Evolutionary conservation across 2,113 vertebrate species (phyloP), one percentile per base, ranked within the genome.

Genomic region (Mesocricetus auratus): DNA sequence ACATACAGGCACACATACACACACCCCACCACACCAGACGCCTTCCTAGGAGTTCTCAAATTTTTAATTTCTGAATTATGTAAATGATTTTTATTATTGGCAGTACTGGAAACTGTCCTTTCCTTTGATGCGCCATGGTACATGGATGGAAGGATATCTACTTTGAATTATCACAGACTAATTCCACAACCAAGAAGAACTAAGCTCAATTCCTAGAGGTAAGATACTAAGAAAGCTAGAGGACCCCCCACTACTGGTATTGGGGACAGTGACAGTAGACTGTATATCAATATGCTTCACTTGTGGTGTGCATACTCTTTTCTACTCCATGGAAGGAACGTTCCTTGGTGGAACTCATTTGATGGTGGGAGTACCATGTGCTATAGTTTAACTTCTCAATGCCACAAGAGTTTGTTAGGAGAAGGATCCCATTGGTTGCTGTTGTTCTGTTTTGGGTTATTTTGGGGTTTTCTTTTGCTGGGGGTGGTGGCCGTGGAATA

Each of bases 31-130:
- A 53, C 31, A 36, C 47, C 12, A 26, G 21, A 94, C 64, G 5
- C 50, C 50, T 15, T 0, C 77, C 19, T 10, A 90, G 62, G 29
- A 78, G 50, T 53, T 85, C 73, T 3, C 26, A 64, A 60, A 17
- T n/a, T 60, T 74, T 3, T 62, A 36, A 68, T 97, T 94, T 74
- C 82, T 58, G 12, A 78, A 91, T 96, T 88, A 90, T 86, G 86
- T 36, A 87, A 85, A 92, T 97, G 36, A 64, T 39, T 96, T 97
- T 96, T 89, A 90, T 64, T 0, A 0, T 53, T 96, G 89, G 60
- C 96, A 88, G 47, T 2, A 0, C 56, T 95, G 90, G 60, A 97
- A 90, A 66, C 3, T 13, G n/a, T 26, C 36, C 56, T 94, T 96
- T 53, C 60, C 71, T 1, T 33, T 69, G 86, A 83, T 94, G 96